Conservation (phyloP, 2,888 invertebrate species). For the Temnothorax ravouxi region DNA sequence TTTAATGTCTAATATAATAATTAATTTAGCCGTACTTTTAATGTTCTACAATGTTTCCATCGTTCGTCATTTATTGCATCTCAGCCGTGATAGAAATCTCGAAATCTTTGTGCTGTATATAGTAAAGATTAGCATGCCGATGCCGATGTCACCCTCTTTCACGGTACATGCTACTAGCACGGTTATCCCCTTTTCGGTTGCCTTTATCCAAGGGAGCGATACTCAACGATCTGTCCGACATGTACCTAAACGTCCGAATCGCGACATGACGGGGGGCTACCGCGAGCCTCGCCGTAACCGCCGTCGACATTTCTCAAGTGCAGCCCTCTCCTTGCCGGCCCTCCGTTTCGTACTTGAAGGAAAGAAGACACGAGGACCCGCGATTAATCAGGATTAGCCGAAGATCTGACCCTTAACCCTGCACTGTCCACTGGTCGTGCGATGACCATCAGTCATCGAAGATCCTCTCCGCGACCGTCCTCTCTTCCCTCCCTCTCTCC, state of each 20-base stretch:
- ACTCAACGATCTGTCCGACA: slow-evolving; percentile 27
- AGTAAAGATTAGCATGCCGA: neutral
- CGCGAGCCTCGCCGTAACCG: slow-evolving; percentile 61
- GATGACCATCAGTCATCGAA: slow-evolving; percentile 82
- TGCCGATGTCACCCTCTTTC: slow-evolving; percentile 17
- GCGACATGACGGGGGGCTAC: slow-evolving; percentile 39
- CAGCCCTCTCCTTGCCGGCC: slow-evolving; percentile 42
- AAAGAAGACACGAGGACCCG: slow-evolving; percentile 67
- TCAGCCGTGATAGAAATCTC: neutral
- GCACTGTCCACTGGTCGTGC: slow-evolving; percentile 78
- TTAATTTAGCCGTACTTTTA: neutral
- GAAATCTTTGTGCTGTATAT: slow-evolving; percentile 6
- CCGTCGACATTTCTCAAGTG: slow-evolving; percentile 55
- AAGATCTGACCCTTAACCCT: slow-evolving; percentile 77
- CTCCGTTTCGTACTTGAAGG: slow-evolving; percentile 44
- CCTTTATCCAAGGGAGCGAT: slow-evolving; percentile 7
- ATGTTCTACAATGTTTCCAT: neutral
- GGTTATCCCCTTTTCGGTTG: neutral
- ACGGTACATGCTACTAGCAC: neutral
- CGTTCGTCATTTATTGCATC: neutral
- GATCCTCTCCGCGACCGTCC: slow-evolving; percentile 54
- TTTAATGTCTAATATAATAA: neutral
- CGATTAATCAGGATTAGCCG: slow-evolving; percentile 84
- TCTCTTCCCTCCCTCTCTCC: slow-evolving; percentile 43
- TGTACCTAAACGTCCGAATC: slow-evolving; percentile 41